Evolutionary conservation across 2,113 vertebrate species (phyloP).

Genomic region (Ammodytes marinus): DNA sequence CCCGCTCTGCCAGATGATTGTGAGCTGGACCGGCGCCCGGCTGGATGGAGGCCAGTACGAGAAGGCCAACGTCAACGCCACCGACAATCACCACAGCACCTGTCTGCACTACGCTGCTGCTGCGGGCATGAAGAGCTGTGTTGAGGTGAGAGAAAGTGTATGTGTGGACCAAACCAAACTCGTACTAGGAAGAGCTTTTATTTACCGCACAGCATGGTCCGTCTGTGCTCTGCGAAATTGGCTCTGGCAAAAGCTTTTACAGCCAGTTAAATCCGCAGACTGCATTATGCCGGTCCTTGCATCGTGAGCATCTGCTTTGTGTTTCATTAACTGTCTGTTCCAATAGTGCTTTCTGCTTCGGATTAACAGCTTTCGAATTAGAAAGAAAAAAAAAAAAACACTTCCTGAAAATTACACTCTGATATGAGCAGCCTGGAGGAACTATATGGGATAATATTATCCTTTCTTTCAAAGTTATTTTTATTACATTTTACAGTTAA

Average conservation of each 20-base stretch:
- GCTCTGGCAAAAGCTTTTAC: slow-evolving; percentile 2
- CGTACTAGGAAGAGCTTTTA: background rate
- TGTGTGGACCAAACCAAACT: background rate
- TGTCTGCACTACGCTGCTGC: slow-evolving; percentile 80
- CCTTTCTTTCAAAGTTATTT: background rate
- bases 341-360: background rate
- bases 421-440: background rate
- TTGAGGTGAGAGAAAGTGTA: slow-evolving; percentile 73
- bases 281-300: background rate
- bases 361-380: slow-evolving; percentile 9
- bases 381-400: slow-evolving; percentile 8
- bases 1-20: slow-evolving; percentile 69
- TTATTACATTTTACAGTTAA: too few relatives aligned
- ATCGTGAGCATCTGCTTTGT: slow-evolving; percentile 30
- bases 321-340: slow-evolving; percentile 35
- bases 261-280: slow-evolving; percentile 1
- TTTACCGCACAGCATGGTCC: background rate
- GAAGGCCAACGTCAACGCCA: slow-evolving; percentile 81
- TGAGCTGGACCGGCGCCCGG: slow-evolving; percentile 81
- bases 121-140: slow-evolving; percentile 81
- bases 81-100: slow-evolving; percentile 80
- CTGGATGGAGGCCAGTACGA: slow-evolving; percentile 81
- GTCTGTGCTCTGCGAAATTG: slow-evolving; percentile 16
- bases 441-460: slow-evolving; percentile 15
- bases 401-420: slow-evolving; percentile 3